Conservation (phyloP, 2,888 invertebrate species). For the Flexamia atlantica region DNA sequence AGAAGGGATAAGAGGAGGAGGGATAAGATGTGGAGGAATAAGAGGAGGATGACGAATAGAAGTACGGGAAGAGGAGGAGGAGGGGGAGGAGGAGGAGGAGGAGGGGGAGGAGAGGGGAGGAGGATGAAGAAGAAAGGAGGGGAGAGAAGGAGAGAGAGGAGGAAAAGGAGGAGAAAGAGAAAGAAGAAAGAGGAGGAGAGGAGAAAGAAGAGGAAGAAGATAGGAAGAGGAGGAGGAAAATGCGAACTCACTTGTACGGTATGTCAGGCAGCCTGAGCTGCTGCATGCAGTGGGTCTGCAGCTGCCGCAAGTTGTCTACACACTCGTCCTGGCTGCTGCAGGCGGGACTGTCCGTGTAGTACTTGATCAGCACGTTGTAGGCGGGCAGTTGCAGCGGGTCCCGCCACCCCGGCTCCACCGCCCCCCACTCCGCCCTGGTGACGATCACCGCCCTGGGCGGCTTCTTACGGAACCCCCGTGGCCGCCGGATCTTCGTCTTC, state of each 20-base stretch:
- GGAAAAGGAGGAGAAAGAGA: no score
- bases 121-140: no score
- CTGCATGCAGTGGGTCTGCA: background rate
- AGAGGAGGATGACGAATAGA: no score
- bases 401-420: background rate
- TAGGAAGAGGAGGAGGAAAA: no score
- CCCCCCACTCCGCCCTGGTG: slow-evolving; percentile 3
- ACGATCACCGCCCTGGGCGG: background rate
- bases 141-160: no score
- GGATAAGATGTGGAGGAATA: no score
- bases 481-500: background rate
- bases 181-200: no score
- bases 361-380: slow-evolving; percentile 14
- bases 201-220: no score
- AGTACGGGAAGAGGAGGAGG: no score
- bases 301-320: background rate
- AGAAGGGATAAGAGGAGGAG: no score
- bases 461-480: background rate
- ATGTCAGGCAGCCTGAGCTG: slow-evolving; percentile 12
- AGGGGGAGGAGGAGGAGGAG: no score
- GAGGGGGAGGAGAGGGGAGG: no score
- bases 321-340: slow-evolving; percentile 9
- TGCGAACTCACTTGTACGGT: background rate
- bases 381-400: background rate
- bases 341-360: background rate